These are phyloP conservation scores for Trissolcus brochymenae DNA, from an alignment of 2,888 invertebrate genomes.

Conservation along the genomic window DNA sequence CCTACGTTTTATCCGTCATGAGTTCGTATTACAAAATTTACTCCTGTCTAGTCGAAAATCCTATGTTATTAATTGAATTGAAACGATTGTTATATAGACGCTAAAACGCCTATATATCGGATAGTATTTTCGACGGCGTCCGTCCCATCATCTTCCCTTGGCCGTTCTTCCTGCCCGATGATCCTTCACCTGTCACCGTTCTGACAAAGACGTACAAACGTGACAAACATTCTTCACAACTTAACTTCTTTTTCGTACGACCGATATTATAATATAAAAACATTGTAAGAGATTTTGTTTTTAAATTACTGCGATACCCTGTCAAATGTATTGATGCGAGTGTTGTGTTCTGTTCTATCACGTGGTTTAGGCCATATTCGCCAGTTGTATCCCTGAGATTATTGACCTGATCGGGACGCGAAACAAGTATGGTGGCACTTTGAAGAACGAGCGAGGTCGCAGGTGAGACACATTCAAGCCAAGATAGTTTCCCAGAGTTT, in stretches of 20 bases:
- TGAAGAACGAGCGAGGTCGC: slow-evolving; percentile 99
- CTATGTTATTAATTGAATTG: slow-evolving; percentile 14
- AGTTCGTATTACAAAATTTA: slow-evolving; percentile 50
- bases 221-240: slow-evolving; percentile 29
- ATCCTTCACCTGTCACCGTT: slow-evolving; percentile 41
- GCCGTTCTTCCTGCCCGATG: slow-evolving; percentile 14
- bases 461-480: slow-evolving; percentile 88
- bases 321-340: slow-evolving; percentile 76
- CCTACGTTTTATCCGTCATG: slow-evolving; percentile 36
- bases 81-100: slow-evolving; percentile 18
- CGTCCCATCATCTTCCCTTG: slow-evolving; percentile 22
- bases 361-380: slow-evolving; percentile 97
- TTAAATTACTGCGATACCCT: slow-evolving; percentile 61
- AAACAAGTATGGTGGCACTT: slow-evolving; percentile 99
- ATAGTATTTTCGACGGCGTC: slow-evolving; percentile 43
- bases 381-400: slow-evolving; percentile 99
- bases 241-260: slow-evolving; percentile 43
- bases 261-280: slow-evolving; percentile 33
- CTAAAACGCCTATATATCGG: slow-evolving; percentile 2
- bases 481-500: slow-evolving; percentile 79
- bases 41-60: slow-evolving; percentile 47
- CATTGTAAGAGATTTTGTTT: slow-evolving; percentile 49
- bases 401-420: slow-evolving; percentile 99
- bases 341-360: slow-evolving; percentile 76
- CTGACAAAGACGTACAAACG: slow-evolving; percentile 50